Evolutionary conservation across 2,113 vertebrate genomes (phyloP), one percentile per base, ranked within the genome.

Genomic region (Benitochromis conjunctus): DNA sequence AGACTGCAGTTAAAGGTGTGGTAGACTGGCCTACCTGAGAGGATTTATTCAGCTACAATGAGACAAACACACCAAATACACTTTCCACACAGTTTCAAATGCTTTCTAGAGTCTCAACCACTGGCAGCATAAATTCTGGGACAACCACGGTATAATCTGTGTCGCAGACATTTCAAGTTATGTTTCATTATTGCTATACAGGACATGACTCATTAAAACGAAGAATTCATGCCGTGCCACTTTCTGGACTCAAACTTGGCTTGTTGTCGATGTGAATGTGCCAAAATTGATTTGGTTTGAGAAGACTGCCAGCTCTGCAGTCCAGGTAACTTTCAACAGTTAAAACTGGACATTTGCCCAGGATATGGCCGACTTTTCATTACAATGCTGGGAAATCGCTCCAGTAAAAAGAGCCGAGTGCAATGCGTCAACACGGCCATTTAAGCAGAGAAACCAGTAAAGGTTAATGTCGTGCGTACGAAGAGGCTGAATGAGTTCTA

Each of bases 301-400:
- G 54, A 82, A 8, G 4, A 18, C 38, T 31, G 57, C 51, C 43
- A 10, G 31, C 31, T 24, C 56, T 2, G 21, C 2, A 26, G 18
- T 29, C 58, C 60, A 84, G 84, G 84, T 88, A 60, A 54, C 79
- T 84, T 87, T 86, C 81, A 92, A 79, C 48, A 76, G 34, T 10
- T 81, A 12, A 3, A 41, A 11, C 24, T 85, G 87, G 89, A 86
- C 21, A 43, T 56, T 3, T 87, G 84, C 88, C 90, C 81, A 82
- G 79, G 85, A 86, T 54, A 31, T 53, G 43, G 11, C 77, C 62
- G 46, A 9, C 26, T 78, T 86, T 85, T 60, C 48, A 66, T 74
- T 71, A 46, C 78, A 84, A 90, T 85, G 81, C 80, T 6, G 14
- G 86, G 54, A 86, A 91, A 87, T 62, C 9, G 19, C 24, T 74